Percentiles rank a stretch among this genome's conserved stretches.
phyloP scores from a whole-genome alignment of 2,888 invertebrate species.

The Noctua comes region DNA sequence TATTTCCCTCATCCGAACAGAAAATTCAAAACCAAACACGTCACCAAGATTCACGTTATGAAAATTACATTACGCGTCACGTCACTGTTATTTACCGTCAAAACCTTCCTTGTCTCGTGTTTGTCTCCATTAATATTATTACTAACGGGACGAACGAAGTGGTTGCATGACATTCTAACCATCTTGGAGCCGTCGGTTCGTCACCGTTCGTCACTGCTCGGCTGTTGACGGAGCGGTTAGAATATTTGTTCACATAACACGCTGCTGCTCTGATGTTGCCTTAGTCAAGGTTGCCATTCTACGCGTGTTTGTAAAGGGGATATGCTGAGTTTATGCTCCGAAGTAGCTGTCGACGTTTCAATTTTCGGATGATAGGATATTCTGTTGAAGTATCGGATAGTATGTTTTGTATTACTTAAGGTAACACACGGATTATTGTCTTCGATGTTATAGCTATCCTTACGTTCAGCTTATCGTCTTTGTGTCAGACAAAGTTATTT shows the following conservation, averaged over 20 bases:
- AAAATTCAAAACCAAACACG: slow-evolving; percentile 40
- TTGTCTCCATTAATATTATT: slow-evolving; percentile 59
- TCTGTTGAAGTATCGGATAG: slow-evolving; percentile 16
- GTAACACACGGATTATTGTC: slow-evolving; percentile 6
- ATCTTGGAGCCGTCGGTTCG: slow-evolving; percentile 51
- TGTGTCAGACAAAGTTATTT: slow-evolving; percentile 1
- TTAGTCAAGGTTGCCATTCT: slow-evolving; percentile 53
- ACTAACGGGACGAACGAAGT: slow-evolving; percentile 46
- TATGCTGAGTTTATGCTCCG: slow-evolving; percentile 50
- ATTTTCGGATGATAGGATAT: slow-evolving; percentile 55
- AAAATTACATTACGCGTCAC: slow-evolving; percentile 51
- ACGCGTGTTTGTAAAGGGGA: slow-evolving; percentile 57
- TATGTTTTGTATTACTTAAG: slow-evolving; percentile 31
- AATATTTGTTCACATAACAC: slow-evolving; percentile 62
- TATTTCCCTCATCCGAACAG: not conserved
- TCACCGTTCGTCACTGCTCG: slow-evolving; percentile 48
- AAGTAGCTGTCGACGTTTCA: slow-evolving; percentile 51
- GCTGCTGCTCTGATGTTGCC: slow-evolving; percentile 54
- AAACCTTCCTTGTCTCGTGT: slow-evolving; percentile 51
- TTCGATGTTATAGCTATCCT: not conserved
- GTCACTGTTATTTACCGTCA: slow-evolving; percentile 57
- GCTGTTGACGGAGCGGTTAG: slow-evolving; percentile 61
- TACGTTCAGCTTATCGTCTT: not conserved
- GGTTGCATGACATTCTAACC: slow-evolving; percentile 55
- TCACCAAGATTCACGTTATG: slow-evolving; percentile 42